Base-by-base conservation (phyloP, 2,113 vertebrate genomes). In the Lampris megalopsis region DNA sequence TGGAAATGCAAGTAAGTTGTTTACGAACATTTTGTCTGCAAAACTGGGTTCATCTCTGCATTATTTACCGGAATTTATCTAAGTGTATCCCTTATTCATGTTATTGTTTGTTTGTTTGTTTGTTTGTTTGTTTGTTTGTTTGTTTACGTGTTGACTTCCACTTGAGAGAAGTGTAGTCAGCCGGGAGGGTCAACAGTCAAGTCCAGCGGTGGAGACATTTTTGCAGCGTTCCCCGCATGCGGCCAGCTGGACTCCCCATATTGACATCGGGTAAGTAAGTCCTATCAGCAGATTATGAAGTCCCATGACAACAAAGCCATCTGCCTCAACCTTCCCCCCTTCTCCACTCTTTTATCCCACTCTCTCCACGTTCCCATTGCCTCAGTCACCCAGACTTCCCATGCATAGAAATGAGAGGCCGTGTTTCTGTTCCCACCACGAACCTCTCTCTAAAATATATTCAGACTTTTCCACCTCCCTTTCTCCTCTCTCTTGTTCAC, bases 341-440 rank as follows among this genome's bases (percentile, higher is more conserved):
- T 73, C 43, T 60, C 24, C 5, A 5, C 1, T 5, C 60, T 45
- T 45, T 7, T 7, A 7, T 10, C 71, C 71, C 63, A 43, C 81
- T 71, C 61, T 54, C 49, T 66, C 73, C 72, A 81, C 66, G 24
- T 57, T 75, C 65, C 68, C 56, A 53, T 62, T 65, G 72, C 40
- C 47, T 70, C 61, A 38, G 62, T 52, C 74, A 78, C 64, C 68
- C 72, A 83, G 69, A 82, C 80, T 81, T 90, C 86, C 79, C 81
- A 90, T 90, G 88, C 85, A 92, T 90, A 82, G 79, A 86, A 91
- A 91, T 91, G 88, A 89, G 81, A 56, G 71, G 78, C 63, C 78
- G 73, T n/a, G 40, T 81, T 81, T 73, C 75, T 81, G 66, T 84
- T 89, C 84, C 85, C 86, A 79, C 77, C 86, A 73, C 85, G 64